Conservation (phyloP, 2,113 vertebrate species). For the Colossoma macropomum region DNA sequence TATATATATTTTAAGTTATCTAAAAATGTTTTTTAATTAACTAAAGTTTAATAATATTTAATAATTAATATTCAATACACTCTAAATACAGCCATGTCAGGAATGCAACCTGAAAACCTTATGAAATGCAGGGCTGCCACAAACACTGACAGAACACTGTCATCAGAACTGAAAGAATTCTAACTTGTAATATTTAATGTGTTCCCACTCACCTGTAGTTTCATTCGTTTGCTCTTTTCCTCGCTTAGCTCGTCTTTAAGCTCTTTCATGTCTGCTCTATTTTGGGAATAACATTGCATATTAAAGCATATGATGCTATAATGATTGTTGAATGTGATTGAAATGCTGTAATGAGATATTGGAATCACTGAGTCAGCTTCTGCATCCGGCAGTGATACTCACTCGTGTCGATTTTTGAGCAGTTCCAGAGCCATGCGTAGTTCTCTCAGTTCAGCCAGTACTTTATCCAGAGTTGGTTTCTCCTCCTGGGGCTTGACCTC, state of each 20-base stretch:
- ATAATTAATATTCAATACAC: no score
- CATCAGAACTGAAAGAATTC: neutral
- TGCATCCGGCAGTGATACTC: constrained; percentile 47
- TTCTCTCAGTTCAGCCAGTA: constrained; percentile 74
- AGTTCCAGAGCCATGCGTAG: constrained; percentile 75
- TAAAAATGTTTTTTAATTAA: no score
- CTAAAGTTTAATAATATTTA: no score
- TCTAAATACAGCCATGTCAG: no score
- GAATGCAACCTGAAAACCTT: no score
- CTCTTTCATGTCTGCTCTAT: constrained; percentile 77
- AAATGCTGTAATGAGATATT: neutral
- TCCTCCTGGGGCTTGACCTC: constrained; percentile 52
- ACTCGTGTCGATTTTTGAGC: constrained; percentile 72
- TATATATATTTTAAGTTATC: no score
- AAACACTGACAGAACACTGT: neutral
- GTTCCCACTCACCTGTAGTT: constrained; percentile 70
- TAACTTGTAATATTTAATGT: neutral
- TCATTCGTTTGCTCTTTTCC: constrained; percentile 71
- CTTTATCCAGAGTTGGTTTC: constrained; percentile 55
- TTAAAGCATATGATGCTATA: neutral
- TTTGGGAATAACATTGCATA: constrained; percentile 40
- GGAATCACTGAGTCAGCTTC: neutral
- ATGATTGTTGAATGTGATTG: neutral
- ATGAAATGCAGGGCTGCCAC: no score
- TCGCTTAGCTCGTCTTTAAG: constrained; percentile 76